A percentile compares a stretch with the other conserved stretches of the same genome.
Conservation (phyloP, 2,113 vertebrate species). For the Amazona vittata region DNA sequence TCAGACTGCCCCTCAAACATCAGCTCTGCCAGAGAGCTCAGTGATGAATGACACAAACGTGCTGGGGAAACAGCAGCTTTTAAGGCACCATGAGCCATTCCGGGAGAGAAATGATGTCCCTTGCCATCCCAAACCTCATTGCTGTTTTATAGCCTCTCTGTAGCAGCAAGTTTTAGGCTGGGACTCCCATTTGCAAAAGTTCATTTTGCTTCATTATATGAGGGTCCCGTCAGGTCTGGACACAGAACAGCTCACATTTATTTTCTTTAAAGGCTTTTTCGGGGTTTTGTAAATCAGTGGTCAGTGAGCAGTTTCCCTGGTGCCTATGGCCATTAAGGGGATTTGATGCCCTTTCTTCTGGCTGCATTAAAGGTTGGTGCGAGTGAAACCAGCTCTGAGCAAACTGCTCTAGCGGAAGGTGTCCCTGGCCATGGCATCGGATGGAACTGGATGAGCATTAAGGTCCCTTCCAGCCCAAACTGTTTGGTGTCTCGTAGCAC, state of each 20-base stretch:
- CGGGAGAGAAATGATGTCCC: not conserved
- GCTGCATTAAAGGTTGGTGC: not conserved
- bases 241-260: not conserved
- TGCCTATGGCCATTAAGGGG: not conserved
- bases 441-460: no score
- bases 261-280: not conserved
- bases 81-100: not conserved
- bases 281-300: not conserved
- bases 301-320: not conserved
- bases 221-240: not conserved
- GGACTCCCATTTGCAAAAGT: not conserved
- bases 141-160: not conserved
- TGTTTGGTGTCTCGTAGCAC: not conserved
- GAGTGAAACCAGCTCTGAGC: no score
- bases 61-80: not conserved
- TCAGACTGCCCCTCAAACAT: not conserved
- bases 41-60: fast-evolving
- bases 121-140: not conserved
- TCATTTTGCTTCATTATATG: not conserved
- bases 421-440: no score
- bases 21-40: not conserved
- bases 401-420: not conserved
- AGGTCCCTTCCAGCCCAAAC: not conserved
- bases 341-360: not conserved
- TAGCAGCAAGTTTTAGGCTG: not conserved